Evolutionary conservation across 1,140 invertebrate species (phyloP), one percentile per base, ranked within the genome.

Genomic region (Drosophila aff.): DNA sequence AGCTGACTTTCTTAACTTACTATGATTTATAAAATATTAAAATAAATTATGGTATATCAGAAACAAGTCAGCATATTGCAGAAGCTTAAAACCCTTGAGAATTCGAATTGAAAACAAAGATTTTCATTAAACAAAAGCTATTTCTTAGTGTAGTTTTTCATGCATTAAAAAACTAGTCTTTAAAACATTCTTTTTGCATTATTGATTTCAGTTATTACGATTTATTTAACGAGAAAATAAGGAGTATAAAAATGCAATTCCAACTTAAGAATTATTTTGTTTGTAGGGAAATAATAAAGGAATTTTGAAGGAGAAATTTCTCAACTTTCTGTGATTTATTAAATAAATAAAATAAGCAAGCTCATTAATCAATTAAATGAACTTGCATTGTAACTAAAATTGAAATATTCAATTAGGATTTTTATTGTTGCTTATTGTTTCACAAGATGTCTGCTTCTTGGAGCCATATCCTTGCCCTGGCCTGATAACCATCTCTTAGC

Each of bases 401-500:
- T 23, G 9, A 55, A 23, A 23, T 55, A 40, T 40, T 55, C 21
- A 40, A 55, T 55, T 55, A n/a, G 4, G 15, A 23, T 6, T n/a
- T n/a, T 16, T 40, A 40, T 26, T 23, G 2, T 4, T 23, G 2
- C 0, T 38, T 23, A 38, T 55, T 23, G 1, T 23, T 55, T 38
- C 21, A 6, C 10, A 26, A 23, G 5, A 40, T 3, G 33, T 40
- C 15, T 26, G 15, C 33, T 23, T 55, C 15, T 38, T 55, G 26
- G 10, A 50, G 9, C 4, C 49, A n/a, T 13, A 16, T 9, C 33
- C 33, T 15, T 36, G n/a, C 10, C 7, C 15, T 36, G 1, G 2
- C 53, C 36, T 40, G 53, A 57, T 57, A 26, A 40, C 33, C 26
- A 57, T 57, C 36, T 57, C 36, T 21, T 46, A 2, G 53, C 21